phyloP scores from a whole-genome alignment of 2,797 vertebrate species.

The Pangasius macronema region DNA sequence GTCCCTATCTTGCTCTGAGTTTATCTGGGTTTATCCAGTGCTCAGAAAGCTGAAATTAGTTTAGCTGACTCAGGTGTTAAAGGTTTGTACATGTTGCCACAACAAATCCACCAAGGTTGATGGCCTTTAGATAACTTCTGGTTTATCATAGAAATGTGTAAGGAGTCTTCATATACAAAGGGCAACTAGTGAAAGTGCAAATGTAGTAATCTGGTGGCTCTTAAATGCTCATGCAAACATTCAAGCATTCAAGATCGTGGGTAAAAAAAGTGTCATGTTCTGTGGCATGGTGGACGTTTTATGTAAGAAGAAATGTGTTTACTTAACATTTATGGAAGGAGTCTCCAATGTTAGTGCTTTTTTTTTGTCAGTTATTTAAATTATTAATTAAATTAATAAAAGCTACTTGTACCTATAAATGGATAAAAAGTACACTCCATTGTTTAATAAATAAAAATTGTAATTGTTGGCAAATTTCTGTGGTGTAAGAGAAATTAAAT shows the following conservation, averaged over 20 bases:
- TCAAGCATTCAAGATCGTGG: not conserved
- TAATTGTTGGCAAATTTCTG: not conserved
- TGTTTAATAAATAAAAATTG: not conserved
- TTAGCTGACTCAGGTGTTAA: not conserved
- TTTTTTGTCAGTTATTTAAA: not conserved
- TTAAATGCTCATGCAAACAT: not conserved
- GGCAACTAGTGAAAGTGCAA: not conserved
- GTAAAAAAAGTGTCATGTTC: not conserved
- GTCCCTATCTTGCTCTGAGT: not conserved
- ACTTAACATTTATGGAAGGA: not conserved
- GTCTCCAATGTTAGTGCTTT: not conserved
- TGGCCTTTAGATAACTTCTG: not conserved
- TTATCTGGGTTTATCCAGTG: not conserved
- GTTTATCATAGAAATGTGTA: conserved; percentile 15
- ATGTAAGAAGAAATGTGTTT: not conserved
- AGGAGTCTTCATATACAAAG: conserved; percentile 2
- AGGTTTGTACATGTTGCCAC: not conserved
- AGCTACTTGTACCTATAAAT: not conserved
- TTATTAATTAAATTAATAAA: not conserved
- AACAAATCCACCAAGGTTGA: not conserved
- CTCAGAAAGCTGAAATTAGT: not conserved
- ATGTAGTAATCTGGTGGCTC: not conserved
- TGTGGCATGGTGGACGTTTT: not conserved
- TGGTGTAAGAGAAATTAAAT: not conserved
- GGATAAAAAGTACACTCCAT: not conserved